Percentiles rank a stretch among this genome's conserved stretches.
phyloP scores from a whole-genome alignment of 2,797 vertebrate genomes.

The Lemur catta region DNA sequence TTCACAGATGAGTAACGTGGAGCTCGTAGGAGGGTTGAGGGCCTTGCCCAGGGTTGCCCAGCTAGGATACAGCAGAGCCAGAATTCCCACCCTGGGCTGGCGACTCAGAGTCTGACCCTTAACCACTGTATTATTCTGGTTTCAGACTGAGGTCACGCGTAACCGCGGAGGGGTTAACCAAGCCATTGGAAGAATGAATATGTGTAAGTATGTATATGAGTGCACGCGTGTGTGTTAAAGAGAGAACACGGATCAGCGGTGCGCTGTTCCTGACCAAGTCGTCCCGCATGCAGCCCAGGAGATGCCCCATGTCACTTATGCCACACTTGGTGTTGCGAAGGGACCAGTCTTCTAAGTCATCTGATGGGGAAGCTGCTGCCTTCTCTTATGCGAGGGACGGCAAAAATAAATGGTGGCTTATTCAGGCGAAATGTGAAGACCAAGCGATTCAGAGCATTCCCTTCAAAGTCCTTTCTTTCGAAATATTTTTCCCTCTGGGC shows the following conservation, averaged over 20 bases:
- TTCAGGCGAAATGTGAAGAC: slow-evolving; percentile 76
- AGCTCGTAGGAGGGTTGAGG: not conserved
- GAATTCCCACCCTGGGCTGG: not conserved
- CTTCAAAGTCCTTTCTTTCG: slow-evolving; percentile 74
- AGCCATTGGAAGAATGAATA: not conserved
- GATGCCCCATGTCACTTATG: not conserved
- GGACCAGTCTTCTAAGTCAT: not conserved
- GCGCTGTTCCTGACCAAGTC: not conserved
- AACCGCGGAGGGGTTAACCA: not conserved
- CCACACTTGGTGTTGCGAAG: not conserved
- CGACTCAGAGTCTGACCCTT: not conserved
- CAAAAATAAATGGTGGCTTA: slow-evolving; percentile 72
- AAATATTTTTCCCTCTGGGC: slow-evolving; percentile 75
- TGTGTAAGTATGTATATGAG: not conserved
- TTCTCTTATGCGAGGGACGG: not conserved
- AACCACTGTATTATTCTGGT: not conserved
- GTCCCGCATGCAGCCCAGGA: not conserved
- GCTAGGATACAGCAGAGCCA: not conserved
- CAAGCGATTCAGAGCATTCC: slow-evolving; percentile 71
- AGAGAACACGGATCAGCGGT: not conserved
- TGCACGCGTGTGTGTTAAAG: not conserved
- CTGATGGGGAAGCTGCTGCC: not conserved
- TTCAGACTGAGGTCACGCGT: not conserved
- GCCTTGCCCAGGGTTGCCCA: not conserved
- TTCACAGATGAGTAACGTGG: not conserved